phyloP scores from a whole-genome alignment of 2,113 vertebrate species.

The Epinephelus fuscoguttatus region DNA sequence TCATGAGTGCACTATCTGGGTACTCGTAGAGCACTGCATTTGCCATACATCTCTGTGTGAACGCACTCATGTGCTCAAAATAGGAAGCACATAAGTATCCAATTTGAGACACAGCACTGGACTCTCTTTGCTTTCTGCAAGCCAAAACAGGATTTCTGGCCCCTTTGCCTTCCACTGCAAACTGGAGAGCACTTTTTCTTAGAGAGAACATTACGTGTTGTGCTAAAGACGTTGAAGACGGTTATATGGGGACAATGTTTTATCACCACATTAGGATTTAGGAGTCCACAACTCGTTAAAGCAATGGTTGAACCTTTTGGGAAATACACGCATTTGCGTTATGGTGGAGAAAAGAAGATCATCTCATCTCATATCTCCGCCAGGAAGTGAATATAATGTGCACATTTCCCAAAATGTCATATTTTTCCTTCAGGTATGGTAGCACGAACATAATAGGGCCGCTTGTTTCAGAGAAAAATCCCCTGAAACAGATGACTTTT shows the following conservation, averaged over 20 bases:
- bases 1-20: too few species aligned
- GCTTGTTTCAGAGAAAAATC: not conserved
- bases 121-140: not conserved
- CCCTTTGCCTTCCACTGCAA: not conserved
- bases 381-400: not conserved
- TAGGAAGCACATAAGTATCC: too few species aligned
- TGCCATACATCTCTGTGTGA: too few species aligned
- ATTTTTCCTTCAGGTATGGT: not conserved
- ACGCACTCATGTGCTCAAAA: too few species aligned
- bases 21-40: too few species aligned
- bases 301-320: not conserved
- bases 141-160: not conserved
- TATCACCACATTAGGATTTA: constrained; percentile 3
- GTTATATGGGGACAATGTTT: not conserved
- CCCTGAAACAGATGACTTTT: not conserved
- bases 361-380: not conserved
- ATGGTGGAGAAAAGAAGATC: not conserved
- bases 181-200: not conserved
- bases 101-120: not conserved
- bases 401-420: not conserved
- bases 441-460: not conserved
- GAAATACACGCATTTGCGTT: too few species aligned
- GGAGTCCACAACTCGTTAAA: not conserved
- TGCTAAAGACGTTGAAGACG: not conserved
- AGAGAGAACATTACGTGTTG: not conserved